These are phyloP conservation scores for Drosophila littoralis DNA, from an alignment of 1,140 invertebrate genomes.

Conservation along the genomic window DNA sequence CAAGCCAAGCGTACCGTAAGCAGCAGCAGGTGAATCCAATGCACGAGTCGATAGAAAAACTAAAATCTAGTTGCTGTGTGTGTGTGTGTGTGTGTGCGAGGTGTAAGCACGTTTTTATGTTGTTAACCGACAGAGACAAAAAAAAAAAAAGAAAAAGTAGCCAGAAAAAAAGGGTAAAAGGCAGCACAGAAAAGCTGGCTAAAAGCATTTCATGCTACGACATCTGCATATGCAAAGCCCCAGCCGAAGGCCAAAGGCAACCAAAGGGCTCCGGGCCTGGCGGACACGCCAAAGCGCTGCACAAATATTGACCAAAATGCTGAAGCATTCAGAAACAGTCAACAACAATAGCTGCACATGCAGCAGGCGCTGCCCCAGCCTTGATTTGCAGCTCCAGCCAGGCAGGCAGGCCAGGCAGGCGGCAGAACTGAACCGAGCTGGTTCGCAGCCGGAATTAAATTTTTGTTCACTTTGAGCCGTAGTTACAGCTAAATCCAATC, in stretches of 20 bases:
- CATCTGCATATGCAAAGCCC: slow-evolving; percentile 60
- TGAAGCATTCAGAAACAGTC: slow-evolving; percentile 67
- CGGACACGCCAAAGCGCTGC: slow-evolving; percentile 68
- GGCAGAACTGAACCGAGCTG: background rate
- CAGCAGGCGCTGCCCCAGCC: slow-evolving; percentile 2
- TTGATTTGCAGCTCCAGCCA: slow-evolving; percentile 6
- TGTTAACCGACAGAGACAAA: slow-evolving; percentile 63
- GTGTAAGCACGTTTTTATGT: slow-evolving; percentile 78
- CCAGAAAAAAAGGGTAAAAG: background rate
- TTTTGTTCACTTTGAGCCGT: background rate
- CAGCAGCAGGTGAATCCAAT: slow-evolving; percentile 57
- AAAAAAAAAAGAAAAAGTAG: background rate
- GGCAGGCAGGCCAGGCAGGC: background rate
- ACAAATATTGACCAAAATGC: slow-evolving; percentile 78
- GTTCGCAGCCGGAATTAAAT: background rate
- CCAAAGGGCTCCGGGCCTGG: slow-evolving; percentile 18
- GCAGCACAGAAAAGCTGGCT: slow-evolving; percentile 34
- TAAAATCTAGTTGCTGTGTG: slow-evolving; percentile 27
- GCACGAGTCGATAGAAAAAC: slow-evolving; percentile 32
- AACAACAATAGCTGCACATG: slow-evolving; percentile 51
- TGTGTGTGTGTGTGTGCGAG: slow-evolving; percentile 37
- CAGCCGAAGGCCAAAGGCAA: slow-evolving; percentile 4
- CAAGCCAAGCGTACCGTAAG: slow-evolving; percentile 3
- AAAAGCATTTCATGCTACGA: slow-evolving; percentile 56
- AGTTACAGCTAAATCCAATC: background rate